Percentiles rank a stretch among this genome's conserved stretches.
Conservation (phyloP, 2,888 invertebrate species). For the Drosophila phalerata region DNA sequence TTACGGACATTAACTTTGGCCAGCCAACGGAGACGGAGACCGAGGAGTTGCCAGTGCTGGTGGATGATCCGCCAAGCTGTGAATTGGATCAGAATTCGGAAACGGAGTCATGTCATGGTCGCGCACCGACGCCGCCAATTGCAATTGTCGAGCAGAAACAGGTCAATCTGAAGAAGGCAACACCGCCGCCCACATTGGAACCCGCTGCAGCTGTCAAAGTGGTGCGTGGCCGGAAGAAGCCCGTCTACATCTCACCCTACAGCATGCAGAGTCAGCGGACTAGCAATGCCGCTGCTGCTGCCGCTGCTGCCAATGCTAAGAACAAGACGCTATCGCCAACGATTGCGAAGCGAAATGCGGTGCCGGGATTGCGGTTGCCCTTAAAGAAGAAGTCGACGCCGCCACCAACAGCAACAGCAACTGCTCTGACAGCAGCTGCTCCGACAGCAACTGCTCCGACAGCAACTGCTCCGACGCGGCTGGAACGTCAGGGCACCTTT, state of each 20-base stretch:
- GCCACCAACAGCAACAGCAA: slow-evolving; percentile 6
- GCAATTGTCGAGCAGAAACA: slow-evolving; percentile 30
- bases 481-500: slow-evolving; percentile 96
- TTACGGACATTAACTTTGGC: slow-evolving; percentile 84
- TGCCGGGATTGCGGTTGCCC: slow-evolving; percentile 51
- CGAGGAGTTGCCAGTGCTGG: slow-evolving; percentile 21
- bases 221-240: slow-evolving; percentile 87
- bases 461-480: slow-evolving; percentile 81
- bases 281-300: slow-evolving; percentile 33
- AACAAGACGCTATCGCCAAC: slow-evolving; percentile 64
- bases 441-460: slow-evolving; percentile 2
- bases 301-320: slow-evolving; percentile 33
- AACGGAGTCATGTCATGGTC: slow-evolving; percentile 86
- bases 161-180: slow-evolving; percentile 18
- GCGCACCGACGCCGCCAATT: slow-evolving; percentile 22
- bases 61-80: slow-evolving; percentile 83
- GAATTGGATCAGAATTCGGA: slow-evolving; percentile 88
- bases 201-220: slow-evolving; percentile 70
- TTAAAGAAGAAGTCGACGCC: slow-evolving; percentile 63
- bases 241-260: slow-evolving; percentile 89
- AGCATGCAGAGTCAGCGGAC: slow-evolving; percentile 84
- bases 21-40: slow-evolving; percentile 12
- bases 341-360: slow-evolving; percentile 52
- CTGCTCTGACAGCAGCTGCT: slow-evolving; percentile 11
- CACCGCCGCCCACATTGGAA: slow-evolving; percentile 47